These are phyloP conservation scores for Grammomys surdaster DNA, from an alignment of 2,113 vertebrate species.

Conservation along the genomic window DNA sequence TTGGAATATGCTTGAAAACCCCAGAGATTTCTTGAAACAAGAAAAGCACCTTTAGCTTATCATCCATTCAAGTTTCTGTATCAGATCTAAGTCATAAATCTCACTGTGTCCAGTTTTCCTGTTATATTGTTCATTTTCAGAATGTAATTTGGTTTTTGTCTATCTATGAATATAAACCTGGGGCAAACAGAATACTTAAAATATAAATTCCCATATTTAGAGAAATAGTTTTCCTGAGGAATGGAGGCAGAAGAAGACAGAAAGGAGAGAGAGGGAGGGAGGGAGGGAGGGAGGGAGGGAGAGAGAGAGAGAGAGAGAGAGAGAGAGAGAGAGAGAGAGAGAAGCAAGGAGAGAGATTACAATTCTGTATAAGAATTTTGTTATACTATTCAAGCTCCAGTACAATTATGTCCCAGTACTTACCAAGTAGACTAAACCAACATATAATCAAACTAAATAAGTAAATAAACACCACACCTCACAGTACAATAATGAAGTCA, in stretches of 20 bases:
- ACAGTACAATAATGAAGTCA: neutral
- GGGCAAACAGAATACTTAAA: conserved; percentile 61
- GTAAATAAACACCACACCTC: neutral
- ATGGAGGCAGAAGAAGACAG: neutral
- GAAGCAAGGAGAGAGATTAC: neutral
- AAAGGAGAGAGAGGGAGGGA: too few relatives aligned
- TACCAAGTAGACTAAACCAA: neutral
- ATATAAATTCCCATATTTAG: conserved; percentile 58
- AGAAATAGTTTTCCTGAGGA: conserved; percentile 25
- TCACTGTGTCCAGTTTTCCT: conserved; percentile 70
- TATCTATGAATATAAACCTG: conserved; percentile 58
- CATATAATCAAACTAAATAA: conserved; percentile 20
- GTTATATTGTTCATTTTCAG: conserved; percentile 48
- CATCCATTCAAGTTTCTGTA: conserved; percentile 69
- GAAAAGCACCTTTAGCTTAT: conserved; percentile 68
- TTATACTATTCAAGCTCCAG: neutral
- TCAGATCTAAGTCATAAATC: conserved; percentile 79
- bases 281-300: too few relatives aligned
- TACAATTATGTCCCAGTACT: neutral
- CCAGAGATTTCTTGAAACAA: conserved; percentile 58
- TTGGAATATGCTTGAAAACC: conserved; percentile 67
- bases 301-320: neutral
- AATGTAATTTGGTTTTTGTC: conserved; percentile 62
- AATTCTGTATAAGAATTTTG: neutral
- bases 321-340: neutral